These are phyloP conservation scores for Bungarus multicinctus DNA, from an alignment of 2,113 vertebrate species.

Conservation along the genomic window DNA sequence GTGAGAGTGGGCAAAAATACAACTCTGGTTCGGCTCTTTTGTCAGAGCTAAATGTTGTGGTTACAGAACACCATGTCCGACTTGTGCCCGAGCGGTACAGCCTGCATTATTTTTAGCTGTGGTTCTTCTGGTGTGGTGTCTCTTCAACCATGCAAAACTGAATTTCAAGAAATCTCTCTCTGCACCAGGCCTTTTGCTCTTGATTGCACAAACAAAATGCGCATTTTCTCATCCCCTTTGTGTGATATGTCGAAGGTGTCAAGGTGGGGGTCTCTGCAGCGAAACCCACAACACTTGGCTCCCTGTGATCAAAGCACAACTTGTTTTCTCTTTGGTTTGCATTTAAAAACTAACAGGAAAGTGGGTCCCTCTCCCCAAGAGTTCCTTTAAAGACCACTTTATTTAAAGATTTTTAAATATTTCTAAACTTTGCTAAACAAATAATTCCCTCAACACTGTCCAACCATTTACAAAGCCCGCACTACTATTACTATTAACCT, in stretches of 20 bases:
- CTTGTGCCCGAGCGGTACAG: background rate
- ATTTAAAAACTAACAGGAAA: background rate
- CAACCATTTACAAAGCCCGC: too few relatives aligned
- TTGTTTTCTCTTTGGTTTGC: background rate
- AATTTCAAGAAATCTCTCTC: slow-evolving; percentile 45
- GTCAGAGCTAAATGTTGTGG: background rate
- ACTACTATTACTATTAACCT: too few relatives aligned
- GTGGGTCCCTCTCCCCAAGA: accelerated
- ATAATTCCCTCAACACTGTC: too few relatives aligned
- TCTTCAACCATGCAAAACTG: slow-evolving; percentile 28
- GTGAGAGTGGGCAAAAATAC: background rate
- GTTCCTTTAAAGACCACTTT: background rate
- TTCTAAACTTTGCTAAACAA: background rate
- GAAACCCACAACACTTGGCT: background rate
- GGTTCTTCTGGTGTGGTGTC: background rate
- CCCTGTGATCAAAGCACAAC: background rate
- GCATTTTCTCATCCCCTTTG: background rate
- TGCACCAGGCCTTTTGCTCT: slow-evolving; percentile 6
- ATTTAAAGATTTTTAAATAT: background rate
- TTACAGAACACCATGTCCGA: background rate
- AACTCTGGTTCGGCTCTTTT: background rate
- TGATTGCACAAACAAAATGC: background rate
- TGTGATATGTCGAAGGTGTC: background rate
- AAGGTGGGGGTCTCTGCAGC: background rate
- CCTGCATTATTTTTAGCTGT: slow-evolving; percentile 5